Percentiles rank a stretch among this genome's conserved stretches.
Evolutionary conservation across 2,888 invertebrate species (phyloP).

Genomic region (Cylloceria caligata): DNA sequence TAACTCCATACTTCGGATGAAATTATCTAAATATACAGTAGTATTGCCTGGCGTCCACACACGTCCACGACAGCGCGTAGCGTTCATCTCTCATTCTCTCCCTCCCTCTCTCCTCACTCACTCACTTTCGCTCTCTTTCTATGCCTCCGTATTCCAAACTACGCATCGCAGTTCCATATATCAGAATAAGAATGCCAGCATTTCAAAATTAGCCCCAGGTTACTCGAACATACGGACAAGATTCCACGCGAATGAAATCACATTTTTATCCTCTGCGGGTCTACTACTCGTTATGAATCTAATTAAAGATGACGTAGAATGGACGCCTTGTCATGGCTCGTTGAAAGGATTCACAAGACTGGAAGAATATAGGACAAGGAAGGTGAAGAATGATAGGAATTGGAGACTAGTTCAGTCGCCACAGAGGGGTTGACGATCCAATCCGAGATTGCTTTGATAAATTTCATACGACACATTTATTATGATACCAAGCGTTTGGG

Average conservation of each 20-base stretch:
- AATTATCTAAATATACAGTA: conserved; percentile 73
- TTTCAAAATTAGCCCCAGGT: conserved; percentile 42
- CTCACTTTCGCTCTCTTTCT: conserved; percentile 15
- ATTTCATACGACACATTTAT: no score
- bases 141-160: conserved; percentile 20
- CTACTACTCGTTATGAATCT: not conserved
- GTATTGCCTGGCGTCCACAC: conserved; percentile 56
- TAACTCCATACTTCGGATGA: conserved; percentile 76
- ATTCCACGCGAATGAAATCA: conserved; percentile 9
- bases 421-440: not conserved
- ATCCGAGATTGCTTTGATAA: not conserved
- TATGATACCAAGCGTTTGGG: no score
- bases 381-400: not conserved
- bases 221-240: conserved; percentile 28
- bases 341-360: conserved; percentile 8
- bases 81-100: conserved; percentile 46
- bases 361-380: not conserved
- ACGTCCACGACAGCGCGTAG: conserved; percentile 47
- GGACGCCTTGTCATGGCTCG: conserved; percentile 12
- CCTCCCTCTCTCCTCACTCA: conserved; percentile 26
- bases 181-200: conserved; percentile 26
- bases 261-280: conserved; percentile 29
- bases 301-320: conserved; percentile 35
- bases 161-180: conserved; percentile 24
- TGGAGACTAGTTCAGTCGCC: not conserved